Conservation (phyloP, 2,797 vertebrate genomes). For the Sphaeramia orbicularis region DNA sequence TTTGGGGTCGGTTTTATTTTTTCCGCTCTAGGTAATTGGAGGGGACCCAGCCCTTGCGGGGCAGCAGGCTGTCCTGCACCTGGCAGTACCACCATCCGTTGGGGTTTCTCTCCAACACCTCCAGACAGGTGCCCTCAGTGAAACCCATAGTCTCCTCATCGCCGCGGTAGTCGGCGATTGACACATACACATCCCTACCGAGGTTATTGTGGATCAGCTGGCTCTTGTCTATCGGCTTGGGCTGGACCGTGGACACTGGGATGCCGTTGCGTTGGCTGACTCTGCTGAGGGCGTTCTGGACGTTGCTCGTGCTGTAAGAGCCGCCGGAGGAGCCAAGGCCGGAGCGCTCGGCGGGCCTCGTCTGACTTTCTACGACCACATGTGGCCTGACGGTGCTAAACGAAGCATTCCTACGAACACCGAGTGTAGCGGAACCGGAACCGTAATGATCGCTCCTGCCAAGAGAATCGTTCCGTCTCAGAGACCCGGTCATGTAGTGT, state of each 20-base stretch:
- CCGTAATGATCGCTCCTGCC: constrained; percentile 90
- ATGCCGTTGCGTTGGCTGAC: constrained; percentile 91
- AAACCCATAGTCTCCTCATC: constrained; percentile 98
- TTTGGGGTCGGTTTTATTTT: constrained; percentile 82
- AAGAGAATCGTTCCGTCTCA: constrained; percentile 95
- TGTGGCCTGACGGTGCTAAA: constrained; percentile 91
- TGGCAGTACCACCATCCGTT: constrained; percentile 99
- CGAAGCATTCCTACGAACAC: constrained; percentile 93
- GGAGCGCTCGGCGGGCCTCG: constrained; percentile 72
- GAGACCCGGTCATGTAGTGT: constrained; percentile 90
- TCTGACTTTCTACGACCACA: constrained; percentile 85
- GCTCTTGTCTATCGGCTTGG: constrained; percentile 96
- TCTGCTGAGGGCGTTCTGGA: constrained; percentile 78
- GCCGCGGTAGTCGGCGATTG: constrained; percentile 97
- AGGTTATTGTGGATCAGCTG: constrained; percentile 98
- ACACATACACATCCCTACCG: constrained; percentile 93
- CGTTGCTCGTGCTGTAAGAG: constrained; percentile 75
- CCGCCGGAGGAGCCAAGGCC: constrained; percentile 66
- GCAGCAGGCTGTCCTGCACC: constrained; percentile 93
- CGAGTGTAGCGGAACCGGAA: constrained; percentile 80
- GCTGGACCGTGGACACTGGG: constrained; percentile 93
- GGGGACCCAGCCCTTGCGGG: constrained; percentile 98
- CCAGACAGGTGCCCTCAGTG: constrained; percentile 96
- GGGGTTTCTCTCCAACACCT: constrained; percentile 97
- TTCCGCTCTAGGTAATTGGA: constrained; percentile 99